Conservation (phyloP, 2,113 vertebrate genomes). For the Cromileptes altivelis region DNA sequence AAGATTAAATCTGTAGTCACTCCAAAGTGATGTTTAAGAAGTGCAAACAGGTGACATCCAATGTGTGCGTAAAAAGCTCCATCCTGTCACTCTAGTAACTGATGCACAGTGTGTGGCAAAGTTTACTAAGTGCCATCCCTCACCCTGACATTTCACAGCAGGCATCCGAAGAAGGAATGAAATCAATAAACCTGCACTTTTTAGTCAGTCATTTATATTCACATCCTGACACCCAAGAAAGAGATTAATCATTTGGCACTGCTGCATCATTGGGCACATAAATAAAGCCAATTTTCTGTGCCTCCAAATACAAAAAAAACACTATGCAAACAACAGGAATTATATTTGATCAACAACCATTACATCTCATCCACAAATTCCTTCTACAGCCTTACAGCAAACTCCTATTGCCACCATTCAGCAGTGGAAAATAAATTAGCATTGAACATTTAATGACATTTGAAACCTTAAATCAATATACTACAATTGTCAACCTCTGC, state of each 20-base stretch:
- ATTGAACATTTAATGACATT: constrained; percentile 11
- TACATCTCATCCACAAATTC: constrained; percentile 5
- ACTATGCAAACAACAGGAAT: constrained; percentile 21
- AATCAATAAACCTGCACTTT: constrained; percentile 75
- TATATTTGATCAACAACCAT: constrained; percentile 30
- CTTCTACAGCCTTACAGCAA: background rate
- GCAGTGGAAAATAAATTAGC: background rate
- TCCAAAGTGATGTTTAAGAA: background rate
- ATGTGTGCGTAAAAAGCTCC: constrained; percentile 28
- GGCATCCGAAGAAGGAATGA: constrained; percentile 56
- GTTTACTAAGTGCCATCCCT: constrained; percentile 65
- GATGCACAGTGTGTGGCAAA: constrained; percentile 32
- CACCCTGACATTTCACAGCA: constrained; percentile 52
- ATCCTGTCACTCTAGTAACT: constrained; percentile 36
- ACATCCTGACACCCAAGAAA: constrained; percentile 53
- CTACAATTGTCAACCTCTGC: background rate
- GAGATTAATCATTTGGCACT: constrained; percentile 44
- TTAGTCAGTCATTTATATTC: constrained; percentile 66
- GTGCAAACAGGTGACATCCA: constrained; percentile 3
- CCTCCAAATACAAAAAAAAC: constrained; percentile 32
- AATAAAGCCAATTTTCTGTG: constrained; percentile 24
- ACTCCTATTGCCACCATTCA: background rate
- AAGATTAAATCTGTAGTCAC: background rate
- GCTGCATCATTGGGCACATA: constrained; percentile 26
- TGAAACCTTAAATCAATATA: background rate